Conservation (phyloP, 2,888 invertebrate species). For the Cheilosia grossa region DNA sequence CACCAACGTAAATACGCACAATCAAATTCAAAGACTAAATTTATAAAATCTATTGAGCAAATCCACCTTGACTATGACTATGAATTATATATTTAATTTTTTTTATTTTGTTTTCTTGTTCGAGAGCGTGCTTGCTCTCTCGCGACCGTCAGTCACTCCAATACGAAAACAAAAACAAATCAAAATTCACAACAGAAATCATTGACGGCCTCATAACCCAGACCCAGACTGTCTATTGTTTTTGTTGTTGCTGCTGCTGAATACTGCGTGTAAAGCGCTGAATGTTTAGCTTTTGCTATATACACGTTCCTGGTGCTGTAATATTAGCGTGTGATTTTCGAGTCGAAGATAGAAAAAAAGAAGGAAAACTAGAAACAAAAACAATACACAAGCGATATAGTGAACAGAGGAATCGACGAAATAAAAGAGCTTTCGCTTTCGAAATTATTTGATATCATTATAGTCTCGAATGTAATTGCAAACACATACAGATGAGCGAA, state of each 20-base stretch:
- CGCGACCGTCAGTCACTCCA: conserved; percentile 44
- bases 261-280: background rate
- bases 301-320: conserved; percentile 45
- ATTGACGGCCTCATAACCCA: conserved; percentile 58
- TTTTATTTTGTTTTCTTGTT: conserved; percentile 14
- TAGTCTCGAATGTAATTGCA: conserved; percentile 43
- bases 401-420: conserved; percentile 18
- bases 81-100: conserved; percentile 51
- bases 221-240: conserved; percentile 61
- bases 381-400: background rate
- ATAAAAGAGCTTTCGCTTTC: conserved; percentile 68
- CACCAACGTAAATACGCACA: conserved; percentile 44
- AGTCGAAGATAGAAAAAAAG: conserved; percentile 20
- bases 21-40: conserved; percentile 58
- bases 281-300: conserved; percentile 14
- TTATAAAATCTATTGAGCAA: conserved; percentile 63
- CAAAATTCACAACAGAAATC: conserved; percentile 42
- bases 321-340: conserved; percentile 59
- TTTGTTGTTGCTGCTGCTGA: conserved; percentile 17
- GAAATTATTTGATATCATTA: conserved; percentile 47
- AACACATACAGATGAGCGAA: background rate
- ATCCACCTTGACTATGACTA: conserved; percentile 73
- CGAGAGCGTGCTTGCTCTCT: conserved; percentile 5
- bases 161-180: conserved; percentile 55
- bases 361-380: conserved; percentile 10